A percentile compares a stretch with the other conserved stretches of the same genome.
These are phyloP conservation scores for Turdus rufiventris DNA, from an alignment of 2,113 vertebrate species.

Conservation along the genomic window DNA sequence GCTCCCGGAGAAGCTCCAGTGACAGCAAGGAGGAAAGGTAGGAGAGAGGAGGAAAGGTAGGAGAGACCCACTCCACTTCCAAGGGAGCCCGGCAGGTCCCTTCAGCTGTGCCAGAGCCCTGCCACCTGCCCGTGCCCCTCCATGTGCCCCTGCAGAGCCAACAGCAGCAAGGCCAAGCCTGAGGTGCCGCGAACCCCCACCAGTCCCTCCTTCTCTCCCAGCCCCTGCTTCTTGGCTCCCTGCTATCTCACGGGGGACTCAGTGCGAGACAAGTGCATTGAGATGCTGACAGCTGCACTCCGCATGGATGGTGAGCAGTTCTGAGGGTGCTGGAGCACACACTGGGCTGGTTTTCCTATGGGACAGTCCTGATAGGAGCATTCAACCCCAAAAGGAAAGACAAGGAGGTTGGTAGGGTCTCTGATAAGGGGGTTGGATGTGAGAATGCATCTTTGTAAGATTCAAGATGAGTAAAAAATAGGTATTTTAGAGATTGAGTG, in stretches of 20 bases:
- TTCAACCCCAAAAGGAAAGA: not conserved
- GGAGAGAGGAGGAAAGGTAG: conserved; percentile 71
- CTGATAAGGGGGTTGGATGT: not conserved
- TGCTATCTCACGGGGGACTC: conserved; percentile 86
- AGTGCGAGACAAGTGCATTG: conserved; percentile 92
- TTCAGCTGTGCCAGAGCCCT: not conserved
- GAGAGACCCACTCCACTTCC: not conserved
- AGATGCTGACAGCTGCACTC: conserved; percentile 88
- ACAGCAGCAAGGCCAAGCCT: conserved; percentile 73
- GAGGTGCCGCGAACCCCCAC: conserved; percentile 80
- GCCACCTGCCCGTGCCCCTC: accelerated
- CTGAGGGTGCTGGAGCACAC: not conserved
- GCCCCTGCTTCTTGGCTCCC: conserved; percentile 68
- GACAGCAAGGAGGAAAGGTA: conserved; percentile 76
- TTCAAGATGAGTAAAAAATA: not conserved
- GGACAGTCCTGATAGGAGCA: not conserved
- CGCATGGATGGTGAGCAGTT: conserved; percentile 81
- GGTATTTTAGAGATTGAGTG: not conserved
- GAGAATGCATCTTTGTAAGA: not conserved
- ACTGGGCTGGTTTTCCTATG: not conserved
- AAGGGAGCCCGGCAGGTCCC: accelerated
- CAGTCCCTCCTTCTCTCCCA: conserved; percentile 76
- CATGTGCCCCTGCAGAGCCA: conserved; percentile 48
- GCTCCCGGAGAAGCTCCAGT: conserved; percentile 69
- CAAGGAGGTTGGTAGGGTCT: not conserved